A percentile compares a stretch with the other conserved stretches of the same genome.
Conservation (phyloP, 2,888 invertebrate species). For the Cylloceria caligata region DNA sequence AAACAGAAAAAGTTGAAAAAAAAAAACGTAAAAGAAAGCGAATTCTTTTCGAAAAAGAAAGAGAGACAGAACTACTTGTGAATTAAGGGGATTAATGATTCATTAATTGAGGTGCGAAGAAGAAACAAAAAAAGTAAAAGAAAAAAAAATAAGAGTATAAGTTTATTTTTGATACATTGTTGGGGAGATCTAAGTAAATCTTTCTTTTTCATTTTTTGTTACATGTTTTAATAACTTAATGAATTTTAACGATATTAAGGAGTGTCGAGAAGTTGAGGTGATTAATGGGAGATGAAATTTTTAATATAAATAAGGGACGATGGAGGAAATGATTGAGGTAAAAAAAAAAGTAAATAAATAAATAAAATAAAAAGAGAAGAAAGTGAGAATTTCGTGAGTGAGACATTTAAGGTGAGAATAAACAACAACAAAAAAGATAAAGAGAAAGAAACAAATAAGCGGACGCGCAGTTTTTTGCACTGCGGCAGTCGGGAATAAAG, state of each 20-base stretch:
- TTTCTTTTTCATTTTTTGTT: conserved; percentile 81
- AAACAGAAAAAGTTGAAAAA: conserved; percentile 48
- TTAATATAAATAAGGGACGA: conserved; percentile 74
- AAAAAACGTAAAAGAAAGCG: conserved; percentile 41
- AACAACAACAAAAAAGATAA: conserved; percentile 50
- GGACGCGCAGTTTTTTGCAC: conserved; percentile 80
- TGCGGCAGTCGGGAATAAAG: conserved; percentile 77
- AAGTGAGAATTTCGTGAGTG: conserved; percentile 71
- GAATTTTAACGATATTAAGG: conserved; percentile 83
- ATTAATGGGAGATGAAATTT: conserved; percentile 75
- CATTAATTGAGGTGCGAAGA: conserved; percentile 70
- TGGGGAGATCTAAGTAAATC: conserved; percentile 82
- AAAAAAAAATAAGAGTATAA: conserved; percentile 80
- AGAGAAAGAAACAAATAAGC: conserved; percentile 66
- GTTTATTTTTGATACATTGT: conserved; percentile 85
- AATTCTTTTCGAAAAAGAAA: conserved; percentile 59
- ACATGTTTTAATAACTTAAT: conserved; percentile 83
- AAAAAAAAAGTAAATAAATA: conserved; percentile 62
- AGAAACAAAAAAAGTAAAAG: conserved; percentile 69
- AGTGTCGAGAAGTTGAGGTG: conserved; percentile 71
- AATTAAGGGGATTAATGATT: conserved; percentile 62
- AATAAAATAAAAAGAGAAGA: conserved; percentile 67
- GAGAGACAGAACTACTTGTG: conserved; percentile 48
- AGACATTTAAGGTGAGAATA: conserved; percentile 65
- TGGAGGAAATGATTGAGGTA: conserved; percentile 60